These are phyloP conservation scores for Caenorhabditis zanzibari DNA, from an alignment of 2,888 invertebrate species.

Conservation along the genomic window DNA sequence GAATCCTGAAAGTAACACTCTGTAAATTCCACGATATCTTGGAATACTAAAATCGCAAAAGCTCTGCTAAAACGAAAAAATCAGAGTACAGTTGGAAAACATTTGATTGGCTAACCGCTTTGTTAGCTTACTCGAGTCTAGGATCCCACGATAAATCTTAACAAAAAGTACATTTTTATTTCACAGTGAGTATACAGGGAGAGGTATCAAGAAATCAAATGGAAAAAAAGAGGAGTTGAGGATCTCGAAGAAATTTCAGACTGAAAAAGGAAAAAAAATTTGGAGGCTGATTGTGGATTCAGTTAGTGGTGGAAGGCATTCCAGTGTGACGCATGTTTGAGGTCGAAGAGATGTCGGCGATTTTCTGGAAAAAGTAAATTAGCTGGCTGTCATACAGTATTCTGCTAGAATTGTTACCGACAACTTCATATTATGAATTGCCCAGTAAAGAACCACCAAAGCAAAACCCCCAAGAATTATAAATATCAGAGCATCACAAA, in stretches of 20 bases:
- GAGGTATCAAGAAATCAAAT: conserved; percentile 5
- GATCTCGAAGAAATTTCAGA: no score
- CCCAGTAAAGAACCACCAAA: no score
- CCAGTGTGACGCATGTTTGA: conserved; percentile 43
- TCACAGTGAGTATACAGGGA: not conserved
- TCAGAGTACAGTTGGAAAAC: not conserved
- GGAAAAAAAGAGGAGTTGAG: not conserved
- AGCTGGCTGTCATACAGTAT: not conserved
- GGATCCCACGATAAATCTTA: not conserved
- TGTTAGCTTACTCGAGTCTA: conserved; percentile 22
- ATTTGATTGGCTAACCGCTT: not conserved
- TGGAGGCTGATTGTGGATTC: not conserved
- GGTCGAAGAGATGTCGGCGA: conserved; percentile 42
- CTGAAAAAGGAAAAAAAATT: not conserved
- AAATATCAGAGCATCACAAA: not conserved
- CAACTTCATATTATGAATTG: no score
- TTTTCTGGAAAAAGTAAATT: conserved; percentile 26
- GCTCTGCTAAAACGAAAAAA: not conserved
- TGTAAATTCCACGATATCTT: not conserved
- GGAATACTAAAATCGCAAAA: not conserved
- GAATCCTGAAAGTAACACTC: not conserved
- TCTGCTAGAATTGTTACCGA: not conserved
- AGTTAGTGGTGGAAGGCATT: conserved; percentile 28
- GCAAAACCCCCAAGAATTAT: no score
- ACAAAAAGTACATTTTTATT: conserved; percentile 25